Conservation (phyloP, 2,113 vertebrate genomes). For the Sorex fumeus region DNA sequence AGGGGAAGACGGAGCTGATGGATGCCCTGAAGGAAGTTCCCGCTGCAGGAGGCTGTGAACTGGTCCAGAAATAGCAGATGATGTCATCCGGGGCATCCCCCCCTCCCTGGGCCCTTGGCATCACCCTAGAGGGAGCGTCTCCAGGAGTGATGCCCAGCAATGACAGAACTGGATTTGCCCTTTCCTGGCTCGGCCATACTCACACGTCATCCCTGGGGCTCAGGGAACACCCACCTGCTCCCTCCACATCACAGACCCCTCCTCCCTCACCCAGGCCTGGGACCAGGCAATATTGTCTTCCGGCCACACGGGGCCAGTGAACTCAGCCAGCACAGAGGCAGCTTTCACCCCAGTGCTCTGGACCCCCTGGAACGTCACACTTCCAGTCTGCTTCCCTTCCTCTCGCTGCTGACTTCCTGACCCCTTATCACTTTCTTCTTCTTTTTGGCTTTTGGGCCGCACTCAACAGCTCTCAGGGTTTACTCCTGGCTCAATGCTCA, state of each 20-base stretch:
- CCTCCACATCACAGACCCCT: not conserved
- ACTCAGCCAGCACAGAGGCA: not conserved
- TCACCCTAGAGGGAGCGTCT: slow-evolving; percentile 31
- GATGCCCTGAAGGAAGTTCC: slow-evolving; percentile 77
- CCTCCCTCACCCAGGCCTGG: not conserved
- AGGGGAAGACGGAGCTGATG: slow-evolving; percentile 59
- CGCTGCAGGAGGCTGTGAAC: slow-evolving; percentile 65
- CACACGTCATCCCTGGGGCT: slow-evolving; percentile 72
- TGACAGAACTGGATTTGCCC: slow-evolving; percentile 81
- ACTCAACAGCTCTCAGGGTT: no score
- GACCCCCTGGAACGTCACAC: not conserved
- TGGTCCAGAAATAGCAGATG: slow-evolving; percentile 79
- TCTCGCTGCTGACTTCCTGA: not conserved
- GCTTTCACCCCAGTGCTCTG: not conserved
- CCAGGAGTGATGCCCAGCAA: slow-evolving; percentile 77
- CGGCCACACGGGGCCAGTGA: fast-evolving
- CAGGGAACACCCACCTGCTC: slow-evolving; percentile 77
- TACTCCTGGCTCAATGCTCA: no score
- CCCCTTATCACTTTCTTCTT: not conserved
- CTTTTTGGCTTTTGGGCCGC: no score
- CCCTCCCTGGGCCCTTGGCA: slow-evolving; percentile 75
- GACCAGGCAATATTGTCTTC: not conserved
- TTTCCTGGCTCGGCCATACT: slow-evolving; percentile 53
- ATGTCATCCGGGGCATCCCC: slow-evolving; percentile 79
- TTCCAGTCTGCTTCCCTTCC: not conserved